Evolutionary conservation across 1,140 invertebrate species (phyloP).

Genomic region (Drosophila ohnishii): DNA sequence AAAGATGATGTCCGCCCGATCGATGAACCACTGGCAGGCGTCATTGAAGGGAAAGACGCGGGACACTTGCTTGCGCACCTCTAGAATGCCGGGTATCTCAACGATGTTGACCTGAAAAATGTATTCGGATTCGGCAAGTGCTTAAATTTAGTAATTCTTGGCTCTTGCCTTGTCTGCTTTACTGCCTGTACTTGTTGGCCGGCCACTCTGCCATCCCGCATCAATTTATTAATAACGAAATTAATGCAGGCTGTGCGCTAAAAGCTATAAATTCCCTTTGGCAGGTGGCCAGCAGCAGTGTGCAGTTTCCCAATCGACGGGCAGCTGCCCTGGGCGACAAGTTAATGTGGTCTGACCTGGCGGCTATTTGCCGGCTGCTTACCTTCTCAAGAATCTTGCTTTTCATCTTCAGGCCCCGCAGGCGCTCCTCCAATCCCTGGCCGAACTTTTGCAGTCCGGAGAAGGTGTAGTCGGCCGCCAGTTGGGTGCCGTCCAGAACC

Average conservation of each 20-base stretch:
- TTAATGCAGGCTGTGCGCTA: slow-evolving; percentile 59
- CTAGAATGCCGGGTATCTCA: slow-evolving; percentile 97
- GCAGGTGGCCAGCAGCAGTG: slow-evolving; percentile 62
- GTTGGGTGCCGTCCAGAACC: slow-evolving; percentile 94
- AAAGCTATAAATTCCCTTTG: slow-evolving; percentile 64
- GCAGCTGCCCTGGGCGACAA: slow-evolving; percentile 64
- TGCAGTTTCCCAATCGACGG: slow-evolving; percentile 71
- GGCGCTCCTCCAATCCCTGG: slow-evolving; percentile 94
- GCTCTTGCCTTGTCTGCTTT: slow-evolving; percentile 38
- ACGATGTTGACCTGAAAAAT: slow-evolving; percentile 93
- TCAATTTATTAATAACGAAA: slow-evolving; percentile 76
- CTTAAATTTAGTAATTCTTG: slow-evolving; percentile 64
- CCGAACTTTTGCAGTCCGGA: slow-evolving; percentile 97
- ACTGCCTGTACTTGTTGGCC: slow-evolving; percentile 10
- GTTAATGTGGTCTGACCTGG: slow-evolving; percentile 56
- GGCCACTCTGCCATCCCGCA: slow-evolving; percentile 30
- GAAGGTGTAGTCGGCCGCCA: slow-evolving; percentile 96
- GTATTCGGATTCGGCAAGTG: slow-evolving; percentile 20
- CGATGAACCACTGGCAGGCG: slow-evolving; percentile 97
- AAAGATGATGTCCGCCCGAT: slow-evolving; percentile 97
- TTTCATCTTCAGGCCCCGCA: slow-evolving; percentile 91
- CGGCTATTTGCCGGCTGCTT: slow-evolving; percentile 36
- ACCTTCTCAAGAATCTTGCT: slow-evolving; percentile 95
- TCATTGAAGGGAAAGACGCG: slow-evolving; percentile 97
- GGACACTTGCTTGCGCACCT: slow-evolving; percentile 96